These are phyloP conservation scores for Atrina japonica DNA, from an alignment of 2,888 invertebrate species.

Conservation along the genomic window DNA sequence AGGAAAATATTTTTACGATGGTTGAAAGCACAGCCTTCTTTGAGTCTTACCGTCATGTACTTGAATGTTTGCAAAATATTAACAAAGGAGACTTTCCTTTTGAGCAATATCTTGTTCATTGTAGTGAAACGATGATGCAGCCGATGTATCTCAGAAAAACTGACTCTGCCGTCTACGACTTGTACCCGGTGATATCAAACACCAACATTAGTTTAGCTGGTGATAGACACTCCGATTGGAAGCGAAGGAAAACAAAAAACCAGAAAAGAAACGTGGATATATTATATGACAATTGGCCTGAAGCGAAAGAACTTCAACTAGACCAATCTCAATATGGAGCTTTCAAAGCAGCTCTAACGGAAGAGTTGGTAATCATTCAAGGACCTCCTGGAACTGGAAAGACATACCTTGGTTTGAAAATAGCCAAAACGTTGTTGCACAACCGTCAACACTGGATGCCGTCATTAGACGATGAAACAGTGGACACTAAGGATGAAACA, in stretches of 20 bases:
- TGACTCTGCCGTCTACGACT: too few species aligned
- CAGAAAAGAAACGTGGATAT: too few species aligned
- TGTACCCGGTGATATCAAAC: too few species aligned
- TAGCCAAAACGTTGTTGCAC: constrained; percentile 85
- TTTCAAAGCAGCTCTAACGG: constrained; percentile 69
- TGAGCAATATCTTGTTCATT: constrained; percentile 55
- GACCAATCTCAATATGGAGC: constrained; percentile 74
- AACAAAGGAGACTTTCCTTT: constrained; percentile 57
- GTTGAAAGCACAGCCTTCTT: constrained; percentile 89
- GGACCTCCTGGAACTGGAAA: constrained; percentile 94
- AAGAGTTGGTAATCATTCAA: constrained; percentile 76
- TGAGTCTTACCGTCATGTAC: constrained; percentile 89
- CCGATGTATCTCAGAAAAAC: too few species aligned
- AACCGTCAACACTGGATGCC: constrained; percentile 80
- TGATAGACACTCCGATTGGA: too few species aligned
- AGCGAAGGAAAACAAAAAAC: too few species aligned
- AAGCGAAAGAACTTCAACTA: constrained; percentile 59
- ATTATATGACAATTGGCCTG: too few species aligned
- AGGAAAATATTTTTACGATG: constrained; percentile 85
- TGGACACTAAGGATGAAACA: neutral
- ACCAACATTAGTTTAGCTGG: too few species aligned
- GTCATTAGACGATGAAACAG: too few species aligned
- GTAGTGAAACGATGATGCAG: too few species aligned
- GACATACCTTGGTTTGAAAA: constrained; percentile 89
- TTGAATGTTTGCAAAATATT: constrained; percentile 86